Conservation (phyloP, 2,797 vertebrate species). For the Lepilemur septentrionalis region DNA sequence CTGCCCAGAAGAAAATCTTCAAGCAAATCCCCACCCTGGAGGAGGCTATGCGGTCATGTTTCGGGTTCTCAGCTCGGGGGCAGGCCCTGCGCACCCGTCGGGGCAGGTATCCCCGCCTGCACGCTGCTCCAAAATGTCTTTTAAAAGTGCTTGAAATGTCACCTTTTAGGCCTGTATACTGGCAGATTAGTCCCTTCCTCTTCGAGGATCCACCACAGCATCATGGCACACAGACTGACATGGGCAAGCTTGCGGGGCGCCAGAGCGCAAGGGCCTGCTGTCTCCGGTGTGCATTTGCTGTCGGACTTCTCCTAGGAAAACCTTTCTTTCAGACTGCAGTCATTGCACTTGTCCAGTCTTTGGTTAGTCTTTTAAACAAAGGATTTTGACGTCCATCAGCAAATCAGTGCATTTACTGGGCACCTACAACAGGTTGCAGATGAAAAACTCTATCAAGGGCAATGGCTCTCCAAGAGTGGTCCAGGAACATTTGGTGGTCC, state of each 20-base stretch:
- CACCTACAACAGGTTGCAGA: background rate
- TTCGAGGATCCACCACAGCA: background rate
- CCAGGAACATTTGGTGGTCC: background rate
- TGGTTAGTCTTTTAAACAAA: background rate
- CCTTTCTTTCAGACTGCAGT: background rate
- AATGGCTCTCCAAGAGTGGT: background rate
- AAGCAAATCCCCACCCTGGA: background rate
- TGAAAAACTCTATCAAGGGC: background rate
- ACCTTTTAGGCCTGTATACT: background rate
- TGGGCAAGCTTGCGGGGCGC: accelerated
- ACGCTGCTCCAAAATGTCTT: background rate
- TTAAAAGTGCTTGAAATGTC: background rate
- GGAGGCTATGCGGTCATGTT: background rate
- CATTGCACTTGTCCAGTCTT: background rate
- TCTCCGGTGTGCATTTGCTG: accelerated
- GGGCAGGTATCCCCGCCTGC: background rate
- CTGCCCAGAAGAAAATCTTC: background rate
- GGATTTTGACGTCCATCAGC: background rate
- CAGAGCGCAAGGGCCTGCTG: background rate
- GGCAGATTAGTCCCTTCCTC: background rate
- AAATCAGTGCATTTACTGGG: background rate
- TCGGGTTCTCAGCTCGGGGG: background rate
- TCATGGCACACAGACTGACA: background rate
- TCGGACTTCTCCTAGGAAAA: background rate
- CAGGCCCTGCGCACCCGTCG: accelerated